A percentile compares a stretch with the other conserved stretches of the same genome.
phyloP scores from a whole-genome alignment of 2,113 vertebrate genomes.

The Anarhynchus alexandrinus region DNA sequence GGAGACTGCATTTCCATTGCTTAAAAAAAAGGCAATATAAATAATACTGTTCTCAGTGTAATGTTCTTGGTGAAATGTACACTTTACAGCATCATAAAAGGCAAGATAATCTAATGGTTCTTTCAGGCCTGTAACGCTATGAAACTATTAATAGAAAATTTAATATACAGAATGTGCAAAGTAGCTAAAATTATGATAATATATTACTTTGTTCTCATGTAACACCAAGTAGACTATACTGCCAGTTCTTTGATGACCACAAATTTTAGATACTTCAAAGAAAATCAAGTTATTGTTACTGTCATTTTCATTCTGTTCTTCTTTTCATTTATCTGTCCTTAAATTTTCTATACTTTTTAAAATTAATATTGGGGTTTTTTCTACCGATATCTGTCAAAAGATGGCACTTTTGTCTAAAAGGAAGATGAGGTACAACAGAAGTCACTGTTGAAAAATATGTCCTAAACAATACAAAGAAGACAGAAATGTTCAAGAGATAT shows the following conservation, averaged over 20 bases:
- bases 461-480: background rate
- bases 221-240: background rate
- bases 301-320: background rate
- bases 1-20: background rate
- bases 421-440: background rate
- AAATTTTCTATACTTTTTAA: background rate
- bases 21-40: background rate
- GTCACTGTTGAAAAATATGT: background rate
- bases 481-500: background rate
- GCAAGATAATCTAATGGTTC: background rate
- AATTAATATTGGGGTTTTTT: background rate
- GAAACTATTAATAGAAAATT: background rate
- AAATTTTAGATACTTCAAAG: background rate
- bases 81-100: background rate
- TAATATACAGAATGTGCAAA: background rate
- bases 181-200: background rate
- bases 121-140: background rate
- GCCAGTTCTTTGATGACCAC: background rate
- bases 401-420: background rate
- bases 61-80: background rate
- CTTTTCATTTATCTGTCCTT: background rate
- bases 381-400: background rate
- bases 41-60: background rate
- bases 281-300: background rate
- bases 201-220: background rate